Conservation (phyloP, 2,797 vertebrate species). For the Pseudotriccus pelzelni region DNA sequence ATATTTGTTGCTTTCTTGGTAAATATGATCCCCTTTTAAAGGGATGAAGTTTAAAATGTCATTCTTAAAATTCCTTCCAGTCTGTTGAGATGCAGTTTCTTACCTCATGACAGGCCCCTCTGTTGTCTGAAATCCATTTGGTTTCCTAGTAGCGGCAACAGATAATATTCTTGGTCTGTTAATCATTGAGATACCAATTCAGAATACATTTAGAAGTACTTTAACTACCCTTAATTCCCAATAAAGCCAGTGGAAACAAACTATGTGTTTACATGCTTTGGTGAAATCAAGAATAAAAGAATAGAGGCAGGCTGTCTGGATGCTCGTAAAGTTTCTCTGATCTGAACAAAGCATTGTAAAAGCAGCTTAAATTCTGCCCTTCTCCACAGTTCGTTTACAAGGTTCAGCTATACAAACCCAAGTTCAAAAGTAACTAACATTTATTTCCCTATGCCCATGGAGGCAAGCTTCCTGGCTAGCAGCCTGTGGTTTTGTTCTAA, state of each 20-base stretch:
- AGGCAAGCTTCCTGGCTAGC: background rate
- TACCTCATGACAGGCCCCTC: background rate
- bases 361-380: background rate
- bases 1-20: background rate
- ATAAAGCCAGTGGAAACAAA: background rate
- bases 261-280: background rate
- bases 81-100: background rate
- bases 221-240: background rate
- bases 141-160: background rate
- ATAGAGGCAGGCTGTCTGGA: background rate
- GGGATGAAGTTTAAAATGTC: background rate
- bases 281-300: background rate
- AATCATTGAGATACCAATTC: background rate
- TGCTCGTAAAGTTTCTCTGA: background rate
- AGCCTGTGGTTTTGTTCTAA: background rate
- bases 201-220: background rate
- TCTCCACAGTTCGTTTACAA: rapidly evolving
- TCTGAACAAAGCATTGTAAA: background rate
- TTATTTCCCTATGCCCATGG: background rate
- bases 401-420: background rate
- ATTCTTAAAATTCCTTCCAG: background rate
- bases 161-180: background rate
- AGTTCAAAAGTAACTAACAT: background rate
- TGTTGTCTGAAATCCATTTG: background rate
- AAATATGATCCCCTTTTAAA: background rate